A percentile compares a stretch with the other conserved stretches of the same genome.
These are phyloP conservation scores for Eretmochelys imbricata DNA, from an alignment of 2,113 vertebrate species.

Conservation along the genomic window DNA sequence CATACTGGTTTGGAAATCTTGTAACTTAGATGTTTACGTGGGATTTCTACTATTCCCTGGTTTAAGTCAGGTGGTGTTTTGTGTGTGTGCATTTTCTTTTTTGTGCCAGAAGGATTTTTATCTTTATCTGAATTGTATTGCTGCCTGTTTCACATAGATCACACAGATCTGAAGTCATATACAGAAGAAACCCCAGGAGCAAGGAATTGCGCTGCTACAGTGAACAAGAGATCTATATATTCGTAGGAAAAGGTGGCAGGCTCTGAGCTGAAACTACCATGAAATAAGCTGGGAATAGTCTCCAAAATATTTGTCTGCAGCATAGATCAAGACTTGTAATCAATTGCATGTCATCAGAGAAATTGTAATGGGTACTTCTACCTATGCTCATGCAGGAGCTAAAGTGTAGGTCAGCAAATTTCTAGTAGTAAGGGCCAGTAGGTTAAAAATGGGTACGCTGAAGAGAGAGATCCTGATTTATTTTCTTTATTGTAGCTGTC, in stretches of 20 bases:
- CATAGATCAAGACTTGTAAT: background rate
- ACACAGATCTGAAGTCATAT: background rate
- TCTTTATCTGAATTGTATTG: background rate
- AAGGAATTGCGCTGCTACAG: background rate
- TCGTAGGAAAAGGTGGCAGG: background rate
- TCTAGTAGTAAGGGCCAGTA: background rate
- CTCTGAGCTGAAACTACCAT: background rate
- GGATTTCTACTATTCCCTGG: slow-evolving; percentile 14
- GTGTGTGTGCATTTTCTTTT: background rate
- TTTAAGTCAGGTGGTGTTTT: background rate
- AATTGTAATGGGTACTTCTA: background rate
- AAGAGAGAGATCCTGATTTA: background rate
- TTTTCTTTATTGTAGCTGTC: background rate
- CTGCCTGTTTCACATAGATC: background rate
- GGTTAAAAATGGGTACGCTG: background rate
- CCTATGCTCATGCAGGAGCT: background rate
- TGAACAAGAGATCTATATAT: background rate
- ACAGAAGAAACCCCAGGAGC: background rate
- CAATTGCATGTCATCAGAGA: background rate
- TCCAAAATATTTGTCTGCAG: background rate
- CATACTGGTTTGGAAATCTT: slow-evolving; percentile 40
- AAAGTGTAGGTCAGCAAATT: background rate
- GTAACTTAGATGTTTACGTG: slow-evolving; percentile 15
- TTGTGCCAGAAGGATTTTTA: slow-evolving; percentile 1
- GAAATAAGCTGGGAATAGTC: background rate